Evolutionary conservation across 2,888 invertebrate species (phyloP).

Genomic region (Resseliella maxima): DNA sequence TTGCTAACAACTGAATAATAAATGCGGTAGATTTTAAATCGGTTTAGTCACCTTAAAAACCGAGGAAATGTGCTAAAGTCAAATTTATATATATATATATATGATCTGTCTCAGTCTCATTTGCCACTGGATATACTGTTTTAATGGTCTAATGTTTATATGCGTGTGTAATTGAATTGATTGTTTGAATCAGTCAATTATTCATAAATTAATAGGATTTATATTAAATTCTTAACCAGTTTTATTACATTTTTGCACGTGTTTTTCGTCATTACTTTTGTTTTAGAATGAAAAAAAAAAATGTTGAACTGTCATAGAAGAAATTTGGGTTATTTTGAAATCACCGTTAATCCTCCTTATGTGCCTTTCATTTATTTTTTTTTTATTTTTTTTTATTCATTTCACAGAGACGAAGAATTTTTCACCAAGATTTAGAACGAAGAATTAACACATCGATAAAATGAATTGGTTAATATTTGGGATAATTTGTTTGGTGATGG

Average conservation of each 20-base stretch:
- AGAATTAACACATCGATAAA: neutral
- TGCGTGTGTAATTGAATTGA: neutral
- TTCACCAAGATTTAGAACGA: neutral
- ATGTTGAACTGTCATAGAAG: no score
- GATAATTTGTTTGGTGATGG: neutral
- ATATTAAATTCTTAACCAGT: neutral
- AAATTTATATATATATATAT: no score
- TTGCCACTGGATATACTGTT: slow-evolving; percentile 3
- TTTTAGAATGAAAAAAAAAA: neutral
- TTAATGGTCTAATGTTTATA: neutral
- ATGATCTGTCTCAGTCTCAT: neutral
- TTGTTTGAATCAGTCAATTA: neutral
- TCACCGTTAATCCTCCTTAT: slow-evolving; percentile 14
- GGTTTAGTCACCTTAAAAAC: neutral
- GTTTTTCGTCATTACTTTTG: neutral
- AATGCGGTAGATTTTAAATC: slow-evolving; percentile 23
- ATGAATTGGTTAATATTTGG: slow-evolving; percentile 13
- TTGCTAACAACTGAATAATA: neutral
- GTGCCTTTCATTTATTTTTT: neutral
- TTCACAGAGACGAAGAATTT: neutral
- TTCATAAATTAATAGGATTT: slow-evolving; percentile 3
- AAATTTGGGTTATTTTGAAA: no score
- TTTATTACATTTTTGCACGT: neutral
- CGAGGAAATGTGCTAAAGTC: neutral
- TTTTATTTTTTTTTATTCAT: neutral